phyloP scores from a whole-genome alignment of 2,113 vertebrate genomes.

The Callipepla californica region DNA sequence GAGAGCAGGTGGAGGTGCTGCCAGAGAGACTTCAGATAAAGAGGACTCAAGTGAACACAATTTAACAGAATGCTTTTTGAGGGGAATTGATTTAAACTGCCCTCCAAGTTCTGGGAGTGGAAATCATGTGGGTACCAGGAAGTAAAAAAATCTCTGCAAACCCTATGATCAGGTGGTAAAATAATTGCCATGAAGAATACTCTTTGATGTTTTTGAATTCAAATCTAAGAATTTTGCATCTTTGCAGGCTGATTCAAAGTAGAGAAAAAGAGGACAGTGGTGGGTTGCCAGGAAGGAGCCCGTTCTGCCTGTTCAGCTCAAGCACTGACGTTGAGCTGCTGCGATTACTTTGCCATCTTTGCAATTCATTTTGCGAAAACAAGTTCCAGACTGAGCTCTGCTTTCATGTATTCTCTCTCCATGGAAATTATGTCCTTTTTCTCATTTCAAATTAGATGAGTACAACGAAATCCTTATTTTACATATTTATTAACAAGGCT shows the following conservation, averaged over 20 bases:
- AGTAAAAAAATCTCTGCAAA: background rate
- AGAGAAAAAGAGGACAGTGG: background rate
- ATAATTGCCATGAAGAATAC: background rate
- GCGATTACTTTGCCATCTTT: background rate
- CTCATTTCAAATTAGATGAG: conserved; percentile 76
- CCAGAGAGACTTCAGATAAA: background rate
- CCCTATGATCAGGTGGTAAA: background rate
- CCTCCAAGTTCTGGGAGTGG: background rate
- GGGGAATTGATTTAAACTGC: background rate
- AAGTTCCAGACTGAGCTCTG: conserved; percentile 52
- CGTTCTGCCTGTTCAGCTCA: background rate
- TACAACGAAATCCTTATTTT: conserved; percentile 77
- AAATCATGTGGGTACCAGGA: background rate
- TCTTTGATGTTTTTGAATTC: background rate
- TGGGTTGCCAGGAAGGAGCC: background rate
- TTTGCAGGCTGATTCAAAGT: background rate
- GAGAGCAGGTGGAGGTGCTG: background rate
- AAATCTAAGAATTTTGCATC: background rate
- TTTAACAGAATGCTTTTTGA: background rate
- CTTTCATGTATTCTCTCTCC: conserved; percentile 67
- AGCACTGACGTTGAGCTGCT: conserved; percentile 2
- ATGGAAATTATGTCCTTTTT: conserved; percentile 67
- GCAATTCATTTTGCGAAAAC: conserved; percentile 38
- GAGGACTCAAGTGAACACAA: background rate
- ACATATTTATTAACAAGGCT: conserved; percentile 80